Base-by-base conservation (phyloP, 2,797 vertebrate genomes). In the Uromys caudimaculatus region DNA sequence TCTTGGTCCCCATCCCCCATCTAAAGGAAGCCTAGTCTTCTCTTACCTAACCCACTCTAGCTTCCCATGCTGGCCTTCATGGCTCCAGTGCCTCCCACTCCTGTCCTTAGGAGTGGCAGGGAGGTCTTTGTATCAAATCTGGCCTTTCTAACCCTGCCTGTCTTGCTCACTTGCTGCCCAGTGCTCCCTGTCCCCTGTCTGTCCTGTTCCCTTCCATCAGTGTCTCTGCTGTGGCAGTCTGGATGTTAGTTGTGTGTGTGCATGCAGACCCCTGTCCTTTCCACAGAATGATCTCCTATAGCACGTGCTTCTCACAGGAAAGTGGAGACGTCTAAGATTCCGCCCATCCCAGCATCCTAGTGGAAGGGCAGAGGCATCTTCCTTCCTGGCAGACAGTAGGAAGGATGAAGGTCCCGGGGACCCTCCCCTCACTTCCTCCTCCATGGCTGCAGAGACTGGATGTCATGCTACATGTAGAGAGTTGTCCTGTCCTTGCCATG, bases 21-120 rank as follows among this genome's bases (percentile, higher is more conserved):
- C 58, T 62, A 52, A 23, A 6, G 17, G 41, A 54, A 81, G 56
- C 16, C 52, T n/a, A 58, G 2, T 19, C 16, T 7, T 85, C 90
- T 71, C 16, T 88, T 47, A 44, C 44, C 44, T 14, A 54, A 52
- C 23, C 4, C 0, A 0, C 35, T 5, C 16, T 21, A 4, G 3
- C 60, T 44, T 81, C 75, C 29, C 1, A 0, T 1, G 35, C 54
- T 44, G 35, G n/a, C 60, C 78, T 73, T 16, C 29, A 2, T 8
- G 35, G 23, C 52, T 58, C 81, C 29, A 17, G 27, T 29, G 35
- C 44, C 8, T 12, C 13, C 81, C 44, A 21, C 23, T 29, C n/a
- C 38, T 27, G 32, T 90, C 44, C 17, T 79, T 52, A 81, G n/a
- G 47, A 23, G 24, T 60, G 54, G 41, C 54, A 47, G 54, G 1